Percentiles rank a stretch among this genome's conserved stretches.
These are phyloP conservation scores for Drosophila mettleri DNA, from an alignment of 2,888 invertebrate genomes.

Conservation along the genomic window DNA sequence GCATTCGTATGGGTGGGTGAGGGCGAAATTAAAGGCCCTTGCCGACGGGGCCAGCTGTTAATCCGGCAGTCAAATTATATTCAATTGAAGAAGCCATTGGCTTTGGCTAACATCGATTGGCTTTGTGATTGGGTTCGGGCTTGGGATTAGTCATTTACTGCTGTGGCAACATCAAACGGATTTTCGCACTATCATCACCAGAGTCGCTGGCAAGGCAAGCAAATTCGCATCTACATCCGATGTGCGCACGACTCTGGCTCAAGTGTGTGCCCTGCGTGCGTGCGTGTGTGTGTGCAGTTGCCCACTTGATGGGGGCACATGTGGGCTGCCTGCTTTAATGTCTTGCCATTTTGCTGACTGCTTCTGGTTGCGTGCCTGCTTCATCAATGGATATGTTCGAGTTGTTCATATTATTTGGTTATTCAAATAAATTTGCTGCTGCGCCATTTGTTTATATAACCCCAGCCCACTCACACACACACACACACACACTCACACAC, in stretches of 20 bases:
- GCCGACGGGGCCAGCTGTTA: constrained; percentile 41
- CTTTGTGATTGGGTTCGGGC: constrained; percentile 21
- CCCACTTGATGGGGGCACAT: constrained; percentile 12
- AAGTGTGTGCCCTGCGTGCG: constrained; percentile 38
- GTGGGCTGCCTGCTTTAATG: constrained; percentile 32
- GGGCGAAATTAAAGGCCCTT: constrained; percentile 12
- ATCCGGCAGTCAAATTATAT: constrained; percentile 64
- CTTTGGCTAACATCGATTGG: constrained; percentile 48
- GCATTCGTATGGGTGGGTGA: constrained; percentile 49
- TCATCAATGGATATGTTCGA: constrained; percentile 38
- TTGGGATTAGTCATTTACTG: constrained; percentile 52
- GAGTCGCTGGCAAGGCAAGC: constrained; percentile 16
- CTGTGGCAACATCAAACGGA: constrained; percentile 42
- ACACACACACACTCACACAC: constrained; percentile 21
- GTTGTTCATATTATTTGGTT: constrained; percentile 50
- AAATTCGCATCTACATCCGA: constrained; percentile 5
- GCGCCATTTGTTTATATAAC: constrained; percentile 21
- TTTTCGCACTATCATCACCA: constrained; percentile 48
- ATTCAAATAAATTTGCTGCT: constrained; percentile 58
- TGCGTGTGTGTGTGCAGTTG: constrained; percentile 9
- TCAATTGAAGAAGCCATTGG: constrained; percentile 65
- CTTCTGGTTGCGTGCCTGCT: constrained; percentile 41
- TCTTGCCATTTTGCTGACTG: constrained; percentile 45
- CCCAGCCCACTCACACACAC: constrained; percentile 3
- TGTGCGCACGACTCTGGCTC: constrained; percentile 24